A percentile compares a stretch with the other conserved stretches of the same genome.
phyloP scores from a whole-genome alignment of 1,140 invertebrate species.

The Latrodectus geometricus region DNA sequence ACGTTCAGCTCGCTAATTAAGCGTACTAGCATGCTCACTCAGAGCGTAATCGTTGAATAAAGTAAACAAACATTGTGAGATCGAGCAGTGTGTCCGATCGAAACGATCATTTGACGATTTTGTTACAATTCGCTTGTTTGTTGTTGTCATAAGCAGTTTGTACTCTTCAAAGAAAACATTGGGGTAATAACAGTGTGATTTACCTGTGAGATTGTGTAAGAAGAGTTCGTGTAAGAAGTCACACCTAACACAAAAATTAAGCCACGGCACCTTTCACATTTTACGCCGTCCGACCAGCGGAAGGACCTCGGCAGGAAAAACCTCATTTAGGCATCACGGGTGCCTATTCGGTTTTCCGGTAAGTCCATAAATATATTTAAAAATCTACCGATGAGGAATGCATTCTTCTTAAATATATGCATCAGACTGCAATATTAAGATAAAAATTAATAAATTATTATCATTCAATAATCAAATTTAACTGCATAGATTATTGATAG shows the following conservation, averaged over 20 bases:
- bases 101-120: neutral
- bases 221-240: too few species aligned
- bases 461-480: too few species aligned
- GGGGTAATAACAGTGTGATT: too few species aligned
- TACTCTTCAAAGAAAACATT: too few species aligned
- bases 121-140: too few species aligned
- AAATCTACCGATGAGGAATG: neutral
- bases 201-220: too few species aligned
- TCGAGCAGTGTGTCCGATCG: neutral
- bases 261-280: neutral
- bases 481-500: too few species aligned
- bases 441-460: neutral
- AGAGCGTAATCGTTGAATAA: too few species aligned
- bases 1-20: constrained; percentile 27
- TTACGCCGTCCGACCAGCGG: neutral
- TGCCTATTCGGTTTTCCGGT: constrained; percentile 8
- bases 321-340: neutral
- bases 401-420: neutral
- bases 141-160: too few species aligned
- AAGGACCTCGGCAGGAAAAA: constrained; percentile 1
- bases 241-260: neutral
- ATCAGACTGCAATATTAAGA: neutral
- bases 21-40: neutral
- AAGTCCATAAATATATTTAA: neutral
- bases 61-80: constrained; percentile 4